Base-by-base conservation (phyloP, 2,113 vertebrate species). In the Nycticryphes semicollaris region DNA sequence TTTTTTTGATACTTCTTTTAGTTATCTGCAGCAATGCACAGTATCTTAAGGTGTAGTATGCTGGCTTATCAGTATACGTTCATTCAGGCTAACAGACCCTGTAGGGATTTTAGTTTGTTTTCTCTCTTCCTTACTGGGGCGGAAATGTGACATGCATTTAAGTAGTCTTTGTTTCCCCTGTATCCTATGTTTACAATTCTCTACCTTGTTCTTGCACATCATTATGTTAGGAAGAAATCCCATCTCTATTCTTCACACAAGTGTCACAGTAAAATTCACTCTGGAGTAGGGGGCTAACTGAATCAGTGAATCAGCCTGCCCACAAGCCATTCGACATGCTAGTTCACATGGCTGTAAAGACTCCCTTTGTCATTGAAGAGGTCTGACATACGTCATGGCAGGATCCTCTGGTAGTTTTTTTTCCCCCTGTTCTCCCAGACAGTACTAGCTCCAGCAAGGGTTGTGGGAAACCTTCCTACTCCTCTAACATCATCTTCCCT, bases 61-160 rank as follows among this genome's bases (percentile, higher is more conserved):
- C 39, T 45, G 45, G 6, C 19, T 39, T 73, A 62, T 63, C 64
- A 30, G 31, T 67, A 9, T 39, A 25, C 54, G 12, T 66, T 80
- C 80, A 13, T 74, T 24, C 47, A 81, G 37, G 7, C 16, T 70
- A 82, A 43, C 4, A 63, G 47, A 69, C 47, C 56, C 68, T 81
- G 56, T 17, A 75, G 64, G 22, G 47, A 84, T 87, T 91, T 89
- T 18, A 48, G 14, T 12, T 89, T 94, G 39, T 62, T 91, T 91
- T 82, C 27, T 57, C 9, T 45, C 76, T 80, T 64, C 7, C 33
- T 84, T 62, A 31, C 9, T 59, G 31, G 8, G 45, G 80, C 78
- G 18, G 22, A 84, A 91, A 89, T 8, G 28, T 12, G 86, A 33
- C 5, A 2, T 37, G 31, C n/a, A 77, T 78, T 89, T 67, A 78